Evolutionary conservation across 1,140 invertebrate genomes (phyloP).

Genomic region (Triops longicaudatus): DNA sequence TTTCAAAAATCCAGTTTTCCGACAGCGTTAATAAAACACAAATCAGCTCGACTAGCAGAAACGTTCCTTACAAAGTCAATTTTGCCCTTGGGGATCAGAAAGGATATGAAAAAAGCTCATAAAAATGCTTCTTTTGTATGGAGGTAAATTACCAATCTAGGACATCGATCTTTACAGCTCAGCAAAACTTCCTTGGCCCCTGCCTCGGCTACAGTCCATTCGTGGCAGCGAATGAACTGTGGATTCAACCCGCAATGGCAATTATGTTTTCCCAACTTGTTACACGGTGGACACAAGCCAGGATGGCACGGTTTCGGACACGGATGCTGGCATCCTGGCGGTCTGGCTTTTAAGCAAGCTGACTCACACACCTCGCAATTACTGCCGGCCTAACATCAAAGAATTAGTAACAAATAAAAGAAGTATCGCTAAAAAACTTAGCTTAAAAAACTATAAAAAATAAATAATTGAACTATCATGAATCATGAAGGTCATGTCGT

Average conservation of each 20-base stretch:
- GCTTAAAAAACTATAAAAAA: no score
- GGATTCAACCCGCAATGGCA: constrained; percentile 73
- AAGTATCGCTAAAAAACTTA: no score
- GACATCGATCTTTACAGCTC: constrained; percentile 74
- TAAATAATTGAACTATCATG: no score
- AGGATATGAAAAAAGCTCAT: neutral
- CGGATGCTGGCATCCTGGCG: constrained; percentile 64
- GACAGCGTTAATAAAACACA: neutral
- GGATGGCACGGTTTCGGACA: constrained; percentile 49
- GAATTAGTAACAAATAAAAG: no score
- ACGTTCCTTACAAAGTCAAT: neutral
- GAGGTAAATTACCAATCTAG: constrained; percentile 58
- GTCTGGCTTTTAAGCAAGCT: constrained; percentile 56
- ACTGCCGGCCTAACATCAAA: constrained; percentile 36
- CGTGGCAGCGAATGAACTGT: constrained; percentile 60
- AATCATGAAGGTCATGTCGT: no score
- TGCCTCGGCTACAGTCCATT: constrained; percentile 48
- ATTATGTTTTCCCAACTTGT: constrained; percentile 55
- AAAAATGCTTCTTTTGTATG: neutral
- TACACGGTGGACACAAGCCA: constrained; percentile 49
- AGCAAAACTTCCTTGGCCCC: constrained; percentile 47
- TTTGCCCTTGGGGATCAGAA: neutral
- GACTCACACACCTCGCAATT: constrained; percentile 64
- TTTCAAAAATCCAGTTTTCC: neutral
- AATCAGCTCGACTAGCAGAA: neutral